Evolutionary conservation across 2,113 vertebrate genomes (phyloP), one percentile per base, ranked within the genome.

Genomic region (Thymallus thymallus): DNA sequence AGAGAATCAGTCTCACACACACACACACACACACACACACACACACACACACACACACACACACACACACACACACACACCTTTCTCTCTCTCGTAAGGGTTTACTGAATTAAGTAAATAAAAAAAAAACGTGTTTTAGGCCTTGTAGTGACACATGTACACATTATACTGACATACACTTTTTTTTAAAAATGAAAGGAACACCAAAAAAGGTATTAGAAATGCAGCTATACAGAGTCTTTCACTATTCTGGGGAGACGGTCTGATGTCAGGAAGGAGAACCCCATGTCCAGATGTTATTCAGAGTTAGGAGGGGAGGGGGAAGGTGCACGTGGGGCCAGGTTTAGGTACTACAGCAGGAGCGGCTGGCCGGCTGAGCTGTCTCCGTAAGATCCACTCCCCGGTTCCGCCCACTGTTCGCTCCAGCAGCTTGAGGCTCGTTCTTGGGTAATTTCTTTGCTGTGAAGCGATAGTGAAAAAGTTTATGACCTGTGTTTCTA

Each of bases 401-500:
- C 90, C 95, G 93, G 94, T 92, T 95, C 91, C 96, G 93, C 60
- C 93, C 88, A 75, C 94, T 91, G 87, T 79, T 94, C 74, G 92
- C 84, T 78, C 94, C 95, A 66, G 94, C 82, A 60, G 92, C 93
- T 80, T 96, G 96, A 80, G 96, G 95, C 92, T 99, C 98, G 61
- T 91, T 98, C 93, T 98, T 99, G 68, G 97, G 97, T 80, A 99
- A 90, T 81, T 98, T 98, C 94, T 98, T 99, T 87, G 98, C 93
- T 94, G 87, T 13, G 77, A 65, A 14, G 65, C 30, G 62, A 76
- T 16, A 35, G 20, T 56, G 61, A 62, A 63, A 4, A 10, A 23
- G 9, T 14, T 29, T 16, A 32, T 32, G 13, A 60, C 56, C n/a
- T 9, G 0, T 23, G 56, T n/a, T 1, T 22, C 56, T 60, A 9